phyloP scores from a whole-genome alignment of 2,113 vertebrate genomes.

The Geococcyx californianus region DNA sequence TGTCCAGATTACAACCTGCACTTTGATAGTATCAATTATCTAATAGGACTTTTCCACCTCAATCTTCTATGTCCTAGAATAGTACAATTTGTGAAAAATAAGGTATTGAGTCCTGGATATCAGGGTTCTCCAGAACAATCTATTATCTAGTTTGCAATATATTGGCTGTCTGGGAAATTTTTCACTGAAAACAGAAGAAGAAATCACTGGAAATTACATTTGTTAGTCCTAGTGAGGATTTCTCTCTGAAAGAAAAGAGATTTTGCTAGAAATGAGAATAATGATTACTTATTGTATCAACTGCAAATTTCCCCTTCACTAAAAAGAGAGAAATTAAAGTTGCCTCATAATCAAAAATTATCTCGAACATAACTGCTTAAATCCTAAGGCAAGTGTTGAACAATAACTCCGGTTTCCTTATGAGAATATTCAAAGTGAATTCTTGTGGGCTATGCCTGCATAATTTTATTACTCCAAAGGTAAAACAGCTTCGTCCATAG shows the following conservation, averaged over 20 bases:
- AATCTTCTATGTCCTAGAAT: not conserved
- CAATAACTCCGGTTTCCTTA: not conserved
- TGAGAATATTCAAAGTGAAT: not conserved
- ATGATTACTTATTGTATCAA: not conserved
- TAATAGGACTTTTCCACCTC: not conserved
- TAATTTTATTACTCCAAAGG: not conserved
- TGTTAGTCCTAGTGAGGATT: not conserved
- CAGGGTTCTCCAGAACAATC: not conserved
- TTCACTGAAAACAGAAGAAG: not conserved
- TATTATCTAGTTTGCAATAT: slow-evolving; percentile 27
- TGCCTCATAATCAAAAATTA: not conserved
- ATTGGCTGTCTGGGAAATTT: not conserved
- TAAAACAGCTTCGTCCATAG: not conserved
- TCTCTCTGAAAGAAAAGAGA: not conserved
- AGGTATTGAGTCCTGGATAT: not conserved
- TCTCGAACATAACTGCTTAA: not conserved
- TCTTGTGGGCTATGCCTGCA: not conserved
- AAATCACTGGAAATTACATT: not conserved
- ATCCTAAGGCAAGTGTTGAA: not conserved
- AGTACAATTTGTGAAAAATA: not conserved
- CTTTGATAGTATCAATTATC: not conserved
- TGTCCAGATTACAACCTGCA: not conserved
- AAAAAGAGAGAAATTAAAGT: not conserved
- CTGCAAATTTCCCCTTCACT: not conserved
- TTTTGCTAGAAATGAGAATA: not conserved